A percentile compares a stretch with the other conserved stretches of the same genome.
phyloP scores from a whole-genome alignment of 2,113 vertebrate species.

The Acrocephalus kingi region DNA sequence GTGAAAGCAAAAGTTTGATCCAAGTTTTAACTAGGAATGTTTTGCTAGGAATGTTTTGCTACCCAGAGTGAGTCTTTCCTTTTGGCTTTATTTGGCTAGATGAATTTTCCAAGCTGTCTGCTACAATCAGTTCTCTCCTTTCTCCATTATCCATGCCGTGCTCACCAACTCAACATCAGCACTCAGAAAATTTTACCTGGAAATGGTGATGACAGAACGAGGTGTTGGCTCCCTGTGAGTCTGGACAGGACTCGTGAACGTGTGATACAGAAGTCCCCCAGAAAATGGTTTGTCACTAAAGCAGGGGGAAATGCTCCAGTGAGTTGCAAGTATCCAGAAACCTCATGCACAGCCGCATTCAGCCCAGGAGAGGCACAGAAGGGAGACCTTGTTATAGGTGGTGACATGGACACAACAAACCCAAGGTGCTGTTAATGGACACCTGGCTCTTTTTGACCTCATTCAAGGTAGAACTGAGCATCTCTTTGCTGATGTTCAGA shows the following conservation, averaged over 20 bases:
- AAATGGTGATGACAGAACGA: background rate
- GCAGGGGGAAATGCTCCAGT: rapidly evolving
- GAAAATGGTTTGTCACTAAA: background rate
- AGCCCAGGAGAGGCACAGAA: background rate
- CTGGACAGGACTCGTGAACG: background rate
- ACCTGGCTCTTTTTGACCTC: background rate
- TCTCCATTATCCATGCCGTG: background rate
- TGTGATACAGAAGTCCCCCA: background rate
- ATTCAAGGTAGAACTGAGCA: background rate
- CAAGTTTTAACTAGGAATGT: background rate
- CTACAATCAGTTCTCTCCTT: background rate
- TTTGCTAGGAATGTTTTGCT: background rate
- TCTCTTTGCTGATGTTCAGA: background rate
- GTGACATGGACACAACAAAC: background rate
- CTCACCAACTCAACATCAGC: background rate
- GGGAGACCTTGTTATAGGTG: background rate
- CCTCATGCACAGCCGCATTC: background rate
- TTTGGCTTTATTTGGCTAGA: background rate
- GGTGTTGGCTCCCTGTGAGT: background rate
- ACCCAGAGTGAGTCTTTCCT: background rate
- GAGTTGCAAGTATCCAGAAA: background rate
- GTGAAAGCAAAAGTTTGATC: background rate
- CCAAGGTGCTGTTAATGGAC: background rate
- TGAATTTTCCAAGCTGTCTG: background rate
- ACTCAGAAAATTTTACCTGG: background rate